Conservation (phyloP, 2,888 invertebrate genomes). For the Melinopterus prodromus region DNA sequence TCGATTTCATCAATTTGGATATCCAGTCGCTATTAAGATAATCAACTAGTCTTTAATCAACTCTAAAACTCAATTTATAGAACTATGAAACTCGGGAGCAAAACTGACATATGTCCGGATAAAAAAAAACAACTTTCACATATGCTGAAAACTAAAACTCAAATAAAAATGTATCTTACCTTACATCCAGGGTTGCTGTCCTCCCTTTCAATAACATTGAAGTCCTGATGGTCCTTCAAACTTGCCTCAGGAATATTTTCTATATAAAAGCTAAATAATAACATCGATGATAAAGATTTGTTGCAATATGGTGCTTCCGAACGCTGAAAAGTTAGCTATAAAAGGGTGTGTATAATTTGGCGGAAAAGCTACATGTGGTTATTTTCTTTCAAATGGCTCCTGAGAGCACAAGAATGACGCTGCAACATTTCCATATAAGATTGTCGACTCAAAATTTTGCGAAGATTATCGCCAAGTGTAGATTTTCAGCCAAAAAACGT, state of each 20-base stretch:
- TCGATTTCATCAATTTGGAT: constrained; percentile 43
- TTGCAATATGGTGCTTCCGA: no score
- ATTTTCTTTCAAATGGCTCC: no score
- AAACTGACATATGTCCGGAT: not conserved
- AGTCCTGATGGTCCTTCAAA: constrained; percentile 45
- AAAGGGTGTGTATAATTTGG: no score
- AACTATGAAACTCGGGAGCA: not conserved
- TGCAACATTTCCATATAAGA: no score
- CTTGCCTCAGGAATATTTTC: constrained; percentile 56
- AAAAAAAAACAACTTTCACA: not conserved
- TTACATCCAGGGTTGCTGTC: constrained; percentile 22
- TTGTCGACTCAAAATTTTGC: no score
- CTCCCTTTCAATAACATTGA: constrained; percentile 41
- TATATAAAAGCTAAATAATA: constrained; percentile 53
- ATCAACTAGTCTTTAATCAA: no score
- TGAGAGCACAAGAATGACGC: no score
- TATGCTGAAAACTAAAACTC: not conserved
- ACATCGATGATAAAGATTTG: not conserved
- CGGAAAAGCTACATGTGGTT: no score
- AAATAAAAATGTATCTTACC: constrained; percentile 9
- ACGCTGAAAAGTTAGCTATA: no score
- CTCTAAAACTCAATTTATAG: no score
- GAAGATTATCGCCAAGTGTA: no score
- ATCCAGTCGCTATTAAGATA: constrained; percentile 38
- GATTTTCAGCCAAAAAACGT: no score